Conservation (phyloP, 1,140 invertebrate species). For the Pemphigus obesinymphae region DNA sequence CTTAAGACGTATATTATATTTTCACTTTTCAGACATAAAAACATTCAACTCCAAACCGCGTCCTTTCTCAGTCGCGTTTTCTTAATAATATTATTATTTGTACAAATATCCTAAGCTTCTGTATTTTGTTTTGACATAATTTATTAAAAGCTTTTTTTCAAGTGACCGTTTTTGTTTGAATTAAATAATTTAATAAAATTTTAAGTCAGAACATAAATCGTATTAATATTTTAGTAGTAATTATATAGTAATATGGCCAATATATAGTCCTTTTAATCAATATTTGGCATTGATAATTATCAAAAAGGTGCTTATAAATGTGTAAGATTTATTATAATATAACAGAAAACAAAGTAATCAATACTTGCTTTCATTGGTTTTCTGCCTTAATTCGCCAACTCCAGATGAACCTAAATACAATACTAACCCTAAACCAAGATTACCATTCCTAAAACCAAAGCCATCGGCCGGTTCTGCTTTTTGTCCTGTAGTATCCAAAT, state of each 20-base stretch:
- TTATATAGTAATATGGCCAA: not conserved
- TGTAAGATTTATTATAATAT: not conserved
- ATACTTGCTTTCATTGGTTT: conserved; percentile 6
- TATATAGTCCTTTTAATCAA: not conserved
- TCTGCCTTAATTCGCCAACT: not conserved
- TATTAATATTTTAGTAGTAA: not conserved
- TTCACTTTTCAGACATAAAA: conserved; percentile 60
- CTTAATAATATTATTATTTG: conserved; percentile 1
- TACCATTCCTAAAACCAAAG: conserved; percentile 32
- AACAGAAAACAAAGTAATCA: not conserved
- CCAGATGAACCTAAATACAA: not conserved
- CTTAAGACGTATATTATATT: conserved; percentile 46
- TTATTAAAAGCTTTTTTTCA: conserved; percentile 37
- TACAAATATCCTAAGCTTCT: conserved; percentile 30
- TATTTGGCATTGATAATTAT: not conserved
- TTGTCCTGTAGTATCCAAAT: conserved; percentile 13
- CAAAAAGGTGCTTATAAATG: not conserved
- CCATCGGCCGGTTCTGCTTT: conserved; percentile 29
- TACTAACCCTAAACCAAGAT: conserved; percentile 2
- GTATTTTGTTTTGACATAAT: conserved; percentile 4
- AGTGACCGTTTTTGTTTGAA: conserved; percentile 39
- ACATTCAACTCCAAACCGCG: conserved; percentile 61
- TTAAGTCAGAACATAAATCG: conserved; percentile 21
- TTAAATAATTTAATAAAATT: conserved; percentile 14
- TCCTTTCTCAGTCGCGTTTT: conserved; percentile 55